Evolutionary conservation across 2,888 invertebrate genomes (phyloP), one percentile per base, ranked within the genome.

Genomic region (Glyphotaelius pellucidus): DNA sequence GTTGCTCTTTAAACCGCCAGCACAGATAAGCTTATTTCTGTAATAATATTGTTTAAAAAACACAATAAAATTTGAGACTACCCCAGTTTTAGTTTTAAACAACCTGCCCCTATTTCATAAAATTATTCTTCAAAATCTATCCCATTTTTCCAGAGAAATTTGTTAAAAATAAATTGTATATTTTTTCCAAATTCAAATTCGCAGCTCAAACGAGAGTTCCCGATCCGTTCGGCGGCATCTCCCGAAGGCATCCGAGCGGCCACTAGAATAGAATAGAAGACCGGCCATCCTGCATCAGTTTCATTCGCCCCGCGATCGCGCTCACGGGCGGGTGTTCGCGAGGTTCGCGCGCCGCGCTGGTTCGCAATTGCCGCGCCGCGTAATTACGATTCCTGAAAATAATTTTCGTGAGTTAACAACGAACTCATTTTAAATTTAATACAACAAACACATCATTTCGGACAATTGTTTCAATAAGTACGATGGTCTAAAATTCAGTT

Each of bases 301-400:
- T 67, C 67, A 93, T 86, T 93, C 93, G 93, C 91, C 92, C 90
- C 92, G 90, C 90, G 91, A 89, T 67, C 93, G 93, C 91, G 84
- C 32, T 52, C 35, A 89, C 81, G 92, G 92, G 79, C 92, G 91
- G 90, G 42, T 83, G 93, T 89, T 84, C 85, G 90, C 90, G 87
- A 47, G 91, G 31, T 47, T 47, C 30, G 81, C 11, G 80, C 25
- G 67, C 67, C 67, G n/a, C 67, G 67, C n/a, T 25, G 67, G 25
- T 67, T 19, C 52, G 9, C 67, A n/a, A 11, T 14, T 9, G 38
- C 14, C 42, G 38, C 42, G 86, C 47, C 47, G 86, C 86, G 86
- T 42, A 30, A 86, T 42, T 42, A 42, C 86, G 86, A 86, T 47
- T 38, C 15, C 47, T 86, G 42, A 38, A 86, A 86, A 86, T 42